A percentile compares a stretch with the other conserved stretches of the same genome.
Conservation (phyloP, 1,140 invertebrate genomes). For the Propsilocerus akamusi region DNA sequence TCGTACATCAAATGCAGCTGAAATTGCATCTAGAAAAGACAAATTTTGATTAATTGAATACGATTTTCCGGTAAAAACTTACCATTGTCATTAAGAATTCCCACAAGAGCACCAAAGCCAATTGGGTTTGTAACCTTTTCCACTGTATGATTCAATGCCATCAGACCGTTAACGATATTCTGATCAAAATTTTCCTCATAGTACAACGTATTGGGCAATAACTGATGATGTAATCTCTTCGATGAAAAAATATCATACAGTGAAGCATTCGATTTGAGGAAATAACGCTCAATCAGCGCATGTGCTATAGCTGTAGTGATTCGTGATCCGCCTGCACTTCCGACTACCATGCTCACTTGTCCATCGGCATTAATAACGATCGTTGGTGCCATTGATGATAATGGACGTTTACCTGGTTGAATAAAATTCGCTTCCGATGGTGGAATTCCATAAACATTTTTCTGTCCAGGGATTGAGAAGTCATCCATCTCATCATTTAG, state of each 20-base stretch:
- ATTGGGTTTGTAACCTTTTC: neutral
- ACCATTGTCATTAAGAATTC: neutral
- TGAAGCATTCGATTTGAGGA: neutral
- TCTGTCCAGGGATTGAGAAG: slow-evolving; percentile 63
- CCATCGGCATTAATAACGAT: slow-evolving; percentile 58
- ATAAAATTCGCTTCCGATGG: slow-evolving; percentile 71
- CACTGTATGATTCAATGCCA: neutral
- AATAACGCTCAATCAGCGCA: slow-evolving; percentile 13
- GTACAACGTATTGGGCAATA: neutral
- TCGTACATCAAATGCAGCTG: neutral
- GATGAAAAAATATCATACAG: neutral
- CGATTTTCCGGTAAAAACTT: no score
- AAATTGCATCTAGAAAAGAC: neutral
- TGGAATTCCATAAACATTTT: slow-evolving; percentile 63
- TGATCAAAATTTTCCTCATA: neutral
- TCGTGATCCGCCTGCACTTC: slow-evolving; percentile 77
- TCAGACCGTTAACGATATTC: neutral
- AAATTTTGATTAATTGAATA: no score
- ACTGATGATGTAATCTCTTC: neutral
- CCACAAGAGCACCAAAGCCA: neutral
- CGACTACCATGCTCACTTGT: slow-evolving; percentile 61
- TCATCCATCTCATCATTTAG: slow-evolving; percentile 95
- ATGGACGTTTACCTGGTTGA: slow-evolving; percentile 62
- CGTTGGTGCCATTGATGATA: slow-evolving; percentile 83
- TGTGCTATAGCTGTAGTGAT: slow-evolving; percentile 68